These are phyloP conservation scores for Phrynosoma platyrhinos DNA, from an alignment of 2,113 vertebrate genomes.

Conservation along the genomic window DNA sequence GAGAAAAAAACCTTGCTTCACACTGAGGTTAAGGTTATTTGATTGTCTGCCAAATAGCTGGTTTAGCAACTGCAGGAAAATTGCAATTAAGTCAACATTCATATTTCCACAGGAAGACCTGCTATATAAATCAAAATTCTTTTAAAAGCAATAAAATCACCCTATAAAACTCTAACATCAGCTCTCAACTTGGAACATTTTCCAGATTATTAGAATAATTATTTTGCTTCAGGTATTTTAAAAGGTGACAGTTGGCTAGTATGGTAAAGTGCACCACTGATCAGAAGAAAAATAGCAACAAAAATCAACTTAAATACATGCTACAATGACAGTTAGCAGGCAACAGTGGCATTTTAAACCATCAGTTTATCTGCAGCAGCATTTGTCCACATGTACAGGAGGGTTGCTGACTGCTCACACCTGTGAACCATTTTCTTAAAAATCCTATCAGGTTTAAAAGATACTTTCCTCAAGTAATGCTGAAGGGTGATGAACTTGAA, in stretches of 20 bases:
- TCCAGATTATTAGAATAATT: slow-evolving; percentile 29
- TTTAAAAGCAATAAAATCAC: slow-evolving; percentile 30
- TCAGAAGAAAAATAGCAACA: neutral
- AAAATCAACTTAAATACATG: neutral
- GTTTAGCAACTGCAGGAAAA: slow-evolving; percentile 35
- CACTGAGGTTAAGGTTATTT: slow-evolving; percentile 33
- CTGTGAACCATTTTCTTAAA: neutral
- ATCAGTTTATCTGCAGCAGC: neutral
- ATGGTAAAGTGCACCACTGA: neutral
- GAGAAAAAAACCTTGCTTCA: neutral
- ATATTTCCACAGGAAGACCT: slow-evolving; percentile 33
- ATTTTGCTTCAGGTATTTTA: slow-evolving; percentile 31
- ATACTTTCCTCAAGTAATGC: neutral
- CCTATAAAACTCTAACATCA: slow-evolving; percentile 9
- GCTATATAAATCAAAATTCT: slow-evolving; percentile 36
- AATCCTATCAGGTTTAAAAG: neutral
- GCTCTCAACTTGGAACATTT: slow-evolving; percentile 19
- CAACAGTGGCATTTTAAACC: neutral
- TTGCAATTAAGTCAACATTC: slow-evolving; percentile 28
- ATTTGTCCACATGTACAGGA: neutral
- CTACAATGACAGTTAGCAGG: neutral
- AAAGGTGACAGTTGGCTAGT: slow-evolving; percentile 16
- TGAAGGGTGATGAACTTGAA: neutral
- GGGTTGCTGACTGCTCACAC: neutral
- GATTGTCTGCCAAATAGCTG: slow-evolving; percentile 32